A percentile compares a stretch with the other conserved stretches of the same genome.
These are phyloP conservation scores for Nannospalax galili DNA, from an alignment of 2,113 vertebrate genomes.

Conservation along the genomic window DNA sequence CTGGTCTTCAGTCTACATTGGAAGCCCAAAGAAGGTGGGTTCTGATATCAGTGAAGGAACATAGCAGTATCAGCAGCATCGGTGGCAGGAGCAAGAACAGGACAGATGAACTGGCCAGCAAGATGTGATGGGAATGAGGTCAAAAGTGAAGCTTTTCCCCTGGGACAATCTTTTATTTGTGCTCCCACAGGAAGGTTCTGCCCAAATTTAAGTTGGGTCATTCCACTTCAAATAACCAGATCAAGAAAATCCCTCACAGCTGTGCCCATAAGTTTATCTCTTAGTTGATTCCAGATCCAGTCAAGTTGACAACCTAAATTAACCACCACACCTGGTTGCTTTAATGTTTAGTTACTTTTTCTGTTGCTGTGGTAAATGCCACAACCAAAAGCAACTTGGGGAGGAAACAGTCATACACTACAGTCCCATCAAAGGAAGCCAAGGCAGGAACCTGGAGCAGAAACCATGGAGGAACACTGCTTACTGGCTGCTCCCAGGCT, in stretches of 20 bases:
- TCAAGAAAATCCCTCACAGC: background rate
- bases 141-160: background rate
- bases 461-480: too few relatives aligned
- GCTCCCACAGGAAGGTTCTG: background rate
- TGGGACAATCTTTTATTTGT: background rate
- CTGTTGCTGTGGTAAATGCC: too few relatives aligned
- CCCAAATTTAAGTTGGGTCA: background rate
- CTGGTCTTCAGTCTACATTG: background rate
- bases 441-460: too few relatives aligned
- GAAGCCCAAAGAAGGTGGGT: background rate
- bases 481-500: too few relatives aligned
- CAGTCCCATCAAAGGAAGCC: too few relatives aligned
- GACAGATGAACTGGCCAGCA: background rate
- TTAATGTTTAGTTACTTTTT: background rate
- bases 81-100: background rate
- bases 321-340: background rate
- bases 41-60: background rate
- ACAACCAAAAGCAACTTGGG: too few relatives aligned
- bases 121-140: background rate
- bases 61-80: background rate
- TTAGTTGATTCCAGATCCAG: background rate
- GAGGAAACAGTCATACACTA: too few relatives aligned
- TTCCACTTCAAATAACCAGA: background rate
- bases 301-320: background rate
- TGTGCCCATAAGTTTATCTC: background rate